Conservation (phyloP, 1,140 invertebrate genomes). For the Papilio polyxenes region DNA sequence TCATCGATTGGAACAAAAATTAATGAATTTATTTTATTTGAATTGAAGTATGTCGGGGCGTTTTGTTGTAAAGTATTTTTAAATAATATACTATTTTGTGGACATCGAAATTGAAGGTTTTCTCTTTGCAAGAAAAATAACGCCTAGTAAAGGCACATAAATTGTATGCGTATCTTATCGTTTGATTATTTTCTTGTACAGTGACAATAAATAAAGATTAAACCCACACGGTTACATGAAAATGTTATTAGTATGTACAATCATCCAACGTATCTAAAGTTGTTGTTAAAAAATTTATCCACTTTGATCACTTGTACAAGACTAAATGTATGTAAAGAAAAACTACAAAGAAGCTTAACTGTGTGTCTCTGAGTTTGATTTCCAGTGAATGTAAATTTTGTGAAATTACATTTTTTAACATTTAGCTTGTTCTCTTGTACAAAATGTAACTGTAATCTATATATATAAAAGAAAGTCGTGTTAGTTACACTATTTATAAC, state of each 20-base stretch:
- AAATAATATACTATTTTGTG: neutral
- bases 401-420: too few relatives aligned
- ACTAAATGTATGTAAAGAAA: neutral
- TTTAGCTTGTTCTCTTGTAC: too few relatives aligned
- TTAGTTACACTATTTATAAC: too few relatives aligned
- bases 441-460: too few relatives aligned
- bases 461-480: too few relatives aligned
- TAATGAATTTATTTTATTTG: neutral
- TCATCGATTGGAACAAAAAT: neutral
- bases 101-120: neutral
- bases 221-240: conserved; percentile 14
- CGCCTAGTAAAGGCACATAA: neutral
- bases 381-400: too few relatives aligned
- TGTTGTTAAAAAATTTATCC: neutral
- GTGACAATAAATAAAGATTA: conserved; percentile 26
- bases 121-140: conserved; percentile 2
- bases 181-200: conserved; percentile 27
- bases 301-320: neutral
- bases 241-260: conserved; percentile 8
- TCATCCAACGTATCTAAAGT: neutral
- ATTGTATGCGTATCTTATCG: conserved; percentile 9
- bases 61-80: neutral
- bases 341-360: neutral
- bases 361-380: neutral
- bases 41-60: neutral